Evolutionary conservation across 2,113 vertebrate species (phyloP).

Genomic region (Malurus elegans): DNA sequence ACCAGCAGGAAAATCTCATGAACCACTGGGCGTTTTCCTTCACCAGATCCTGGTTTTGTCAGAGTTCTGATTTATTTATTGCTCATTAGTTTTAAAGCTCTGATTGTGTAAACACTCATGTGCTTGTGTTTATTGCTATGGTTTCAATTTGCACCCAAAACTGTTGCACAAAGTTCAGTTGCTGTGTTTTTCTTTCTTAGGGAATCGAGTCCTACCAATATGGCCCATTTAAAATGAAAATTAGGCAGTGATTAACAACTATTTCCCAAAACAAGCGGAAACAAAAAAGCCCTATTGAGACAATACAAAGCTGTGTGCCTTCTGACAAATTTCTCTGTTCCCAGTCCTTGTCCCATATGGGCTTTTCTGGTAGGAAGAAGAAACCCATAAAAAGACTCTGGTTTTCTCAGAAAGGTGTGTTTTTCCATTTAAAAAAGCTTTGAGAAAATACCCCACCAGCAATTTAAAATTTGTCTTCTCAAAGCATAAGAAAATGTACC

Average conservation of each 20-base stretch:
- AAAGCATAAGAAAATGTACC: not conserved
- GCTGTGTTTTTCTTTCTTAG: not conserved
- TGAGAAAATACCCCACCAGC: not conserved
- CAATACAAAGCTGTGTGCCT: not conserved
- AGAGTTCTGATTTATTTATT: slow-evolving; percentile 10
- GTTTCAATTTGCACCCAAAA: not conserved
- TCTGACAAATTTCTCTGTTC: not conserved
- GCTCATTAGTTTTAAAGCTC: not conserved
- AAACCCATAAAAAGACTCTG: not conserved
- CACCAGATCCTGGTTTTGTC: not conserved
- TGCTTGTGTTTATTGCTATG: slow-evolving; percentile 23
- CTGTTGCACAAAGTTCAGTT: not conserved
- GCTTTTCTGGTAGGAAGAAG: not conserved
- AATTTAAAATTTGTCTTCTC: not conserved
- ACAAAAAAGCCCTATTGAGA: not conserved
- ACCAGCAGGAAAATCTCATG: not conserved
- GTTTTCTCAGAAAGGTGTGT: not conserved
- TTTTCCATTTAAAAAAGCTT: not conserved
- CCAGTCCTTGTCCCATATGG: not conserved
- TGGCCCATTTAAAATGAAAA: slow-evolving; percentile 41
- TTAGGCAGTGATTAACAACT: slow-evolving; percentile 15
- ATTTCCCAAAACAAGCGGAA: slow-evolving; percentile 15
- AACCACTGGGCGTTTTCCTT: not conserved
- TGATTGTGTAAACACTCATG: not conserved
- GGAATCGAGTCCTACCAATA: not conserved